phyloP scores from a whole-genome alignment of 2,113 vertebrate genomes.

The Zeus faber region DNA sequence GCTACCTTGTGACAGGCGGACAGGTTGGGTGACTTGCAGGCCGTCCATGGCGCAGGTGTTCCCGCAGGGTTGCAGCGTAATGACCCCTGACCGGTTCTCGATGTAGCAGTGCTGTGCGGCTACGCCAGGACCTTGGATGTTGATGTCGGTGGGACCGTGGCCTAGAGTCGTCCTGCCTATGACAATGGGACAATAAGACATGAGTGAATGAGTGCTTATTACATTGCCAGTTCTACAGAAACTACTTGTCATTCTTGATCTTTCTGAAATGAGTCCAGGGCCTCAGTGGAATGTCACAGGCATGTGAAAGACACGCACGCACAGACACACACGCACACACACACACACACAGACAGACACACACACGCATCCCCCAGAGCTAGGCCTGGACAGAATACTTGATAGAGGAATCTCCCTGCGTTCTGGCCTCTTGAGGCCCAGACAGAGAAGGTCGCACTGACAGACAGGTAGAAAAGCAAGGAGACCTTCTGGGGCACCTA shows the following conservation, averaged over 20 bases:
- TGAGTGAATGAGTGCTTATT: too few species aligned
- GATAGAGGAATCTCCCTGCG: conserved; percentile 20
- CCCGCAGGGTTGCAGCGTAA: conserved; percentile 88
- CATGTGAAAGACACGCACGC: neutral
- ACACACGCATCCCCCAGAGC: neutral
- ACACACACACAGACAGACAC: neutral
- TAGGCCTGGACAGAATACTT: neutral
- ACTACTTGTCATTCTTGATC: too few species aligned
- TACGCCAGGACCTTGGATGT: conserved; percentile 84
- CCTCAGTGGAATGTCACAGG: conserved; percentile 22
- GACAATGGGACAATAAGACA: neutral
- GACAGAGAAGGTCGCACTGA: conserved; percentile 2
- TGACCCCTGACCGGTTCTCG: conserved; percentile 79
- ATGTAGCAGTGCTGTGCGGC: conserved; percentile 90
- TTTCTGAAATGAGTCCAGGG: conserved; percentile 3
- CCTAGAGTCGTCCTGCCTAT: conserved; percentile 87
- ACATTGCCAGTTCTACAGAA: too few species aligned
- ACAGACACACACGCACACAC: neutral
- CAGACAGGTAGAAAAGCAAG: neutral
- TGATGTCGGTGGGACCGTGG: conserved; percentile 80
- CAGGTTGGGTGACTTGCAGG: conserved; percentile 73
- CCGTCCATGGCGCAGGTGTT: conserved; percentile 86
- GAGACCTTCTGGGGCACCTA: neutral
- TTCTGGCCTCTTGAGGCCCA: conserved; percentile 15
- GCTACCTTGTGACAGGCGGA: conserved; percentile 89